Percentiles rank a stretch among this genome's conserved stretches.
Evolutionary conservation across 2,113 vertebrate genomes (phyloP).

Genomic region (Lagenorhynchus albirostris): DNA sequence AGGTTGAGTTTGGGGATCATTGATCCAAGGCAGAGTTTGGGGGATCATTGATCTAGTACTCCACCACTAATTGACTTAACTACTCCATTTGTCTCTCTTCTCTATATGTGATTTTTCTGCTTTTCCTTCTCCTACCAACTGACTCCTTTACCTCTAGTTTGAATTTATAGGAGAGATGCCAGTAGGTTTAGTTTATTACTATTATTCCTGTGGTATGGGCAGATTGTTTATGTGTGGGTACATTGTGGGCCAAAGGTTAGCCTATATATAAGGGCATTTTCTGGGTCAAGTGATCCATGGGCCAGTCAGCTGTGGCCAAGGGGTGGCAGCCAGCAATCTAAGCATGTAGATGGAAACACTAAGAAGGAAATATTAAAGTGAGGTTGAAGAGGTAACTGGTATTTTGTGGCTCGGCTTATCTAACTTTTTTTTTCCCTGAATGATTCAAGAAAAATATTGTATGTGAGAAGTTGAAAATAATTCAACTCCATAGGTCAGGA

Average conservation of each 20-base stretch:
- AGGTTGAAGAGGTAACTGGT: not conserved
- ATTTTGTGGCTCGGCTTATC: not conserved
- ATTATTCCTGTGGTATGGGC: not conserved
- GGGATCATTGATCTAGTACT: not conserved
- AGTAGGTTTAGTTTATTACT: not conserved
- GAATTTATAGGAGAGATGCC: not conserved
- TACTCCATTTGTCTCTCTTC: not conserved
- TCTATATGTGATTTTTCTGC: not conserved
- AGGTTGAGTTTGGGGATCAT: not conserved
- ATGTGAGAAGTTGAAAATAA: not conserved
- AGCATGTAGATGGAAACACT: not conserved
- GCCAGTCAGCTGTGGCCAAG: not conserved
- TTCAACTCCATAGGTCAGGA: not conserved
- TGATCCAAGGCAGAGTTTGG: not conserved
- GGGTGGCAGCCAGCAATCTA: not conserved
- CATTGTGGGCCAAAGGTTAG: not conserved
- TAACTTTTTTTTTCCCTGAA: not conserved
- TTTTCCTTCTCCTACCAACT: not conserved
- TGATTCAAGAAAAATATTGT: not conserved
- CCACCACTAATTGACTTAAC: not conserved
- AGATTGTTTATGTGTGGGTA: not conserved
- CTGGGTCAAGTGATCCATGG: not conserved
- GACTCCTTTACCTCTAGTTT: not conserved
- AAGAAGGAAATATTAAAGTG: not conserved
- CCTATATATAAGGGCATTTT: not conserved